These are phyloP conservation scores for Nothura maculosa DNA, from an alignment of 2,797 vertebrate genomes.

Conservation along the genomic window DNA sequence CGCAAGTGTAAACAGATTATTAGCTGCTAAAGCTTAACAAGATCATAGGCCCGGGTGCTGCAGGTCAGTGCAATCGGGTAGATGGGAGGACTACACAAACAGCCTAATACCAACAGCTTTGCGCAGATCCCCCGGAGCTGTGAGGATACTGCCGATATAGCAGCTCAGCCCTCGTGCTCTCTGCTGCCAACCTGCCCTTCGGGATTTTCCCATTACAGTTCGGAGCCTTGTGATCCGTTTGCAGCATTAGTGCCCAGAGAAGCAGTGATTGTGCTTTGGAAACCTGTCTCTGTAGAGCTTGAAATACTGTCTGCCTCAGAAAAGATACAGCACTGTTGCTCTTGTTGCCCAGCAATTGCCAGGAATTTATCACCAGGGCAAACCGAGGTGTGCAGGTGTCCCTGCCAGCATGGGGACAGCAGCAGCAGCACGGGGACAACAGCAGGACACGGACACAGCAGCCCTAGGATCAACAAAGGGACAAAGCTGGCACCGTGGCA, in stretches of 20 bases:
- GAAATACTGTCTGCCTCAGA: slow-evolving; percentile 17
- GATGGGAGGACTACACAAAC: neutral
- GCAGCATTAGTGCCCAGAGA: slow-evolving; percentile 6
- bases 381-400: too few relatives aligned
- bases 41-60: accelerated
- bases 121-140: neutral
- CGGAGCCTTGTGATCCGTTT: slow-evolving; percentile 5
- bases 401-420: too few relatives aligned
- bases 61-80: neutral
- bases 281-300: slow-evolving; percentile 10
- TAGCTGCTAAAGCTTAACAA: neutral
- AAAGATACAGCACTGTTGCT: neutral
- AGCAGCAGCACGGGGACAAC: too few relatives aligned
- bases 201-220: slow-evolving; percentile 21
- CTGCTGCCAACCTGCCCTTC: neutral
- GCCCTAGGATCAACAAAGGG: too few relatives aligned
- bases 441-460: too few relatives aligned
- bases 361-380: neutral
- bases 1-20: neutral
- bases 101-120: neutral
- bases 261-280: neutral
- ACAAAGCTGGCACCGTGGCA: too few relatives aligned
- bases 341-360: neutral
- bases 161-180: slow-evolving; percentile 10
- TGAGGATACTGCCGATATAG: neutral